These are phyloP conservation scores for Brachionus paranguensis DNA, from an alignment of 1,140 invertebrate genomes.

Conservation along the genomic window DNA sequence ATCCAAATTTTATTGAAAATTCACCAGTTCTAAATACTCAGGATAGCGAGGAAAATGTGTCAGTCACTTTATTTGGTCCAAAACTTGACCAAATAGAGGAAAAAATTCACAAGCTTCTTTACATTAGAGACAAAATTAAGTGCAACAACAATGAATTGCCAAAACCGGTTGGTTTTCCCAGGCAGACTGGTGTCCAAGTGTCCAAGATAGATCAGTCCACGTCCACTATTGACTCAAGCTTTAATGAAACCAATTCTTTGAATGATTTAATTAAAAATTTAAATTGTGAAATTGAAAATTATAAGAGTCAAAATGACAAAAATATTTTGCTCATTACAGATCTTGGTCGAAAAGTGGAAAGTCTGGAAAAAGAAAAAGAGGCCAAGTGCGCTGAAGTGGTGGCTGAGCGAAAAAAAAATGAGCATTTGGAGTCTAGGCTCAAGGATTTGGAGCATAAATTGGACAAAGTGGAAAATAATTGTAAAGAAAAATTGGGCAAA, in stretches of 20 bases:
- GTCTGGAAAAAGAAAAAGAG: not conserved
- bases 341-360: not conserved
- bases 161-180: not conserved
- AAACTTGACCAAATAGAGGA: constrained; percentile 19
- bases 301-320: not conserved
- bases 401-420: not conserved
- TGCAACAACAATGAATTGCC: not conserved
- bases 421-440: not conserved
- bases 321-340: not conserved
- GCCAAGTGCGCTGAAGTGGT: not conserved
- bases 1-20: not conserved
- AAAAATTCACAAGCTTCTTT: constrained; percentile 22
- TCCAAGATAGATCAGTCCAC: not conserved
- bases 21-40: not conserved
- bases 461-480: not conserved
- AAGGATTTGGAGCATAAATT: not conserved
- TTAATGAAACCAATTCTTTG: not conserved
- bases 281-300: not conserved
- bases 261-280: constrained; percentile 11
- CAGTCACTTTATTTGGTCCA: not conserved
- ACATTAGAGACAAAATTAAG: constrained; percentile 31
- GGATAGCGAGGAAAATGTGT: not conserved
- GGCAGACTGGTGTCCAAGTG: not conserved
- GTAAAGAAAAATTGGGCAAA: not conserved
- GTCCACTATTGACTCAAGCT: not conserved